phyloP scores from a whole-genome alignment of 1,140 invertebrate genomes.

The Trachymyrmex cornetzi region DNA sequence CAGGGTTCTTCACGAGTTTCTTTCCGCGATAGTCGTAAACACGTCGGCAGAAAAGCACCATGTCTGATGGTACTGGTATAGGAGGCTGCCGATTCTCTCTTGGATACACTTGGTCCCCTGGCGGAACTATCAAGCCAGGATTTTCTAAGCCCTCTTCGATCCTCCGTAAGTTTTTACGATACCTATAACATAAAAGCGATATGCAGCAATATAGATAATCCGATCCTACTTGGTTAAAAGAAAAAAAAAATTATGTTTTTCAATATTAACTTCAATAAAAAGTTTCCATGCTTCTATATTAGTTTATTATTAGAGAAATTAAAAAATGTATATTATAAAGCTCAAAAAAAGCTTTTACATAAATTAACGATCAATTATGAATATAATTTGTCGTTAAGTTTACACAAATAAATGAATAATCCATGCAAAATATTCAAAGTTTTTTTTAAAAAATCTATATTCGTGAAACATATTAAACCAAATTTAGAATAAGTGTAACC shows the following conservation, averaged over 20 bases:
- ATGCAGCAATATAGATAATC: slow-evolving; percentile 15
- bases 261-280: slow-evolving; percentile 44
- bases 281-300: background rate
- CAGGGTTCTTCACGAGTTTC: slow-evolving; percentile 91
- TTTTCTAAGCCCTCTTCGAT: slow-evolving; percentile 89
- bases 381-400: background rate
- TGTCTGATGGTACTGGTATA: slow-evolving; percentile 92
- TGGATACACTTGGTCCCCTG: slow-evolving; percentile 86
- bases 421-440: background rate
- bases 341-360: background rate
- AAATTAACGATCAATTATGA: background rate
- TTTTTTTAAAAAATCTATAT: background rate
- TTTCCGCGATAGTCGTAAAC: slow-evolving; percentile 97
- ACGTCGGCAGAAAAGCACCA: slow-evolving; percentile 97
- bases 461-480: background rate
- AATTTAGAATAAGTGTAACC: background rate
- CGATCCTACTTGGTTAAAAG: background rate
- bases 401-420: background rate
- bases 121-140: slow-evolving; percentile 88
- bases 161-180: slow-evolving; percentile 89
- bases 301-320: background rate
- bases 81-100: slow-evolving; percentile 89
- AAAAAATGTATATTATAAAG: background rate
- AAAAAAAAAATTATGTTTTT: background rate
- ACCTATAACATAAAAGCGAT: slow-evolving; percentile 84